Conservation (phyloP, 2,888 invertebrate species). For the Sialis fuliginosa region DNA sequence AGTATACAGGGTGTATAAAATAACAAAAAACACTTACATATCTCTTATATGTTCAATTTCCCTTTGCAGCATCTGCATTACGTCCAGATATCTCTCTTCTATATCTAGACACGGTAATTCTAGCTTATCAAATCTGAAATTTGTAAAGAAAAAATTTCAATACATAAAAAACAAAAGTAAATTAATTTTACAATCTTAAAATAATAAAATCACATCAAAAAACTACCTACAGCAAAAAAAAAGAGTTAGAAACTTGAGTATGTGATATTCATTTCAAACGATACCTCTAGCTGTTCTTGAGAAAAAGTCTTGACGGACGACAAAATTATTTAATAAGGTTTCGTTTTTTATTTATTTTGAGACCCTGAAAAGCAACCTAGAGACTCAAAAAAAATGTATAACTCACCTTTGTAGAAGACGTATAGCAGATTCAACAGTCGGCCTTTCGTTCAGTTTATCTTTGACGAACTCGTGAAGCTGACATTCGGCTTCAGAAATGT, state of each 20-base stretch:
- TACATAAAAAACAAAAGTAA: too few species aligned
- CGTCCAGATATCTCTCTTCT: constrained; percentile 55
- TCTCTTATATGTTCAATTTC: constrained; percentile 56
- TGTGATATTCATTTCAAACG: too few species aligned
- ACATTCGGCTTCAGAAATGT: constrained; percentile 49
- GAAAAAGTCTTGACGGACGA: too few species aligned
- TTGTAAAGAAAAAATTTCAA: not conserved
- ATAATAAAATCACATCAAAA: too few species aligned
- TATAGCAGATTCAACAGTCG: constrained; percentile 22
- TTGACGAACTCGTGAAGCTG: constrained; percentile 57
- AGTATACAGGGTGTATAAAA: too few species aligned
- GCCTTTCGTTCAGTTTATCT: constrained; percentile 23
- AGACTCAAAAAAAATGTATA: not conserved
- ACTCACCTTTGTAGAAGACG: constrained; percentile 19
- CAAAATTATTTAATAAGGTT: too few species aligned
- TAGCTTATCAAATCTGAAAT: constrained; percentile 49
- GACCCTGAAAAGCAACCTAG: too few species aligned
- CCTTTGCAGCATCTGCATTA: constrained; percentile 42
- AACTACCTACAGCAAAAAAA: too few species aligned
- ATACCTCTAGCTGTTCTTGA: too few species aligned
- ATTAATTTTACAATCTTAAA: too few species aligned
- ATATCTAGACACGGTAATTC: constrained; percentile 53
- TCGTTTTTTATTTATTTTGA: too few species aligned
- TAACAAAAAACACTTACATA: constrained; percentile 22
- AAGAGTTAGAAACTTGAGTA: too few species aligned